Evolutionary conservation across 2,113 vertebrate genomes (phyloP), one percentile per base, ranked within the genome.

Genomic region (Tragelaphus scriptus): DNA sequence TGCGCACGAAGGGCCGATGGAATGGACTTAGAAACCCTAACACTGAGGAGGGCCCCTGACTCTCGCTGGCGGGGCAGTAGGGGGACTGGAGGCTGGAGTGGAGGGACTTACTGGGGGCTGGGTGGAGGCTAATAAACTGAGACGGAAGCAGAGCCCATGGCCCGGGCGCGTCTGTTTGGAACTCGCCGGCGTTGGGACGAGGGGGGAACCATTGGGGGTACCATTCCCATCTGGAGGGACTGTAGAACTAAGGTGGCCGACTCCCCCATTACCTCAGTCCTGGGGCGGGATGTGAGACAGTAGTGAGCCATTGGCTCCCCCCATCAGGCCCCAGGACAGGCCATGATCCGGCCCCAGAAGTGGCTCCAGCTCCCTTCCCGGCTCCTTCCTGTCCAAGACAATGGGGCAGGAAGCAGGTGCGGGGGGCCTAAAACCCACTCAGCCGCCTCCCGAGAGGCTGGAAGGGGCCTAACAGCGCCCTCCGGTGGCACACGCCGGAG

Each of bases 321-420:
- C 26, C 2, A 4, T 87, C 26, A 5, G 87, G 36, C 44, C 32
- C 90, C 19, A 30, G 86, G 82, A 82, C 47, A 23, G 56, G 61
- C 91, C 10, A 0, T 59, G 51, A 96, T 94, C 93, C 88, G 56
- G 94, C 36, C 88, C 82, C 97, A 91, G 58, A 95, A 90, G 97
- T 96, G 95, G 87, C 88, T 97, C 92, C 86, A 59, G 96, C 75
- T 96, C 94, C 96, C 95, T 96, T 98, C 95, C 94, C 47, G 61
- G 77, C 90, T 97, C 93, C 71, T 98, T 98, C 98, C 98, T 98
- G 97, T 89, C 59, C 93, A 59, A 97, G 97, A 98, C 97, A 96
- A 98, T 98, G 93, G 94, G 93, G 94, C 98, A 98, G 98, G 98
- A 98, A 98, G 93, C 98, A 98, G 98, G 93, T 98, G 98, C 81